Base-by-base conservation (phyloP, 2,888 invertebrate species). In the Bellardia bayeri region DNA sequence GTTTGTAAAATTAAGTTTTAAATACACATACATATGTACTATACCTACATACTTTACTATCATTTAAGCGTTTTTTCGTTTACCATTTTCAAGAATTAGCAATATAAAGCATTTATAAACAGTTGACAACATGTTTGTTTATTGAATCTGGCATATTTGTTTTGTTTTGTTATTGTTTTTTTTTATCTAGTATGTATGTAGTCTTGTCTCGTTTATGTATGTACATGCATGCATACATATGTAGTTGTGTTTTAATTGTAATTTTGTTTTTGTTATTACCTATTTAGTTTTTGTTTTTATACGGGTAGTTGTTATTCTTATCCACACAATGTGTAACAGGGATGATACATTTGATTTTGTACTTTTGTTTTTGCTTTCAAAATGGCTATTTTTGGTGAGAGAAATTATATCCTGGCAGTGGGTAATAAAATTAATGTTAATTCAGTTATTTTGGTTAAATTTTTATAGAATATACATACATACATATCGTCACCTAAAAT, bases 41-140 rank as follows among this genome's bases (percentile, higher is more conserved):
- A 37, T 37, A 33, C 1, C 1, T 4, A 5, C 5, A 37, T 37
- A 37, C 45, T 9, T 9, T 6, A 2, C 68, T 68, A 49, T 3
- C 4, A 45, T 66, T 49, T 69, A 69, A 54, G 33, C 69, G 69
- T 37, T 49, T 69, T 61, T 68, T 45, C 3, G 45, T 45, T 45
- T 45, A n/a, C 51, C 1, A 23, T 9, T 3, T 56, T 33, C 7
- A 14, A 61, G 14, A 61, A 61, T 33, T 7, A 14, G 7, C 30
- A 58, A 3, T 23, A 6, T 11, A 9, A 8, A 8, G 14, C 40
- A 58, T 74, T 61, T 56, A 33, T 45, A 45, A 42, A 74, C 14
- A 74, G 61, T 74, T 74, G 61, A 61, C 66, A 78, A 78, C 54
- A 78, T 64, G 16, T 45, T 63, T 78, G 42, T 66, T 64, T 61